Conservation (phyloP, 1,140 invertebrate genomes). For the Pantala flavescens region DNA sequence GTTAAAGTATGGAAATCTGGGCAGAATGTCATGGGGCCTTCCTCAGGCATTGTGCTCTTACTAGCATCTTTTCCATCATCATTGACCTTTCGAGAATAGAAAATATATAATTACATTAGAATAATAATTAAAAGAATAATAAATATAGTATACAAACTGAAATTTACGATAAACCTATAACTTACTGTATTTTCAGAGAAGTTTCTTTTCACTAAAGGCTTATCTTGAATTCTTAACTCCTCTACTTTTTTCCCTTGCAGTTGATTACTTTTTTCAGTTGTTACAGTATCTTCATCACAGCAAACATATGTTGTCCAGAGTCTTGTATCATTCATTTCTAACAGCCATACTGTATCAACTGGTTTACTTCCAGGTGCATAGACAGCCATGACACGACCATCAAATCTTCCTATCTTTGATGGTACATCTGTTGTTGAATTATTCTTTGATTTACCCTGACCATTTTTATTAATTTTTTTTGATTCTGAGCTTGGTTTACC, state of each 20-base stretch:
- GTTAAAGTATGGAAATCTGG: background rate
- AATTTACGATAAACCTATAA: too few relatives aligned
- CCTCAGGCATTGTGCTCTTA: background rate
- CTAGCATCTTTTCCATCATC: background rate
- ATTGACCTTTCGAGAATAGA: background rate
- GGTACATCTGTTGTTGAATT: background rate
- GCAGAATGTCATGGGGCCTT: background rate
- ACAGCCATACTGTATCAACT: background rate
- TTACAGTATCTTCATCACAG: background rate
- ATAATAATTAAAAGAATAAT: background rate
- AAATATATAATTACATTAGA: background rate
- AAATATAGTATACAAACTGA: too few relatives aligned
- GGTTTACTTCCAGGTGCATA: background rate
- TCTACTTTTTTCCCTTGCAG: background rate
- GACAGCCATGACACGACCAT: background rate
- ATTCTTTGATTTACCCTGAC: background rate
- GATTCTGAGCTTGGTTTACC: background rate
- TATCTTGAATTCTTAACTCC: background rate
- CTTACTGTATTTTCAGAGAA: too few relatives aligned
- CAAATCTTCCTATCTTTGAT: background rate
- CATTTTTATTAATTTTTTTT: background rate
- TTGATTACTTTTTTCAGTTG: background rate
- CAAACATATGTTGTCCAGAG: background rate
- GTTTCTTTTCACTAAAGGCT: too few relatives aligned
- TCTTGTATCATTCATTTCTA: background rate